Evolutionary conservation across 1,140 invertebrate genomes (phyloP), one percentile per base, ranked within the genome.

Genomic region (Drosophila kepulauana): DNA sequence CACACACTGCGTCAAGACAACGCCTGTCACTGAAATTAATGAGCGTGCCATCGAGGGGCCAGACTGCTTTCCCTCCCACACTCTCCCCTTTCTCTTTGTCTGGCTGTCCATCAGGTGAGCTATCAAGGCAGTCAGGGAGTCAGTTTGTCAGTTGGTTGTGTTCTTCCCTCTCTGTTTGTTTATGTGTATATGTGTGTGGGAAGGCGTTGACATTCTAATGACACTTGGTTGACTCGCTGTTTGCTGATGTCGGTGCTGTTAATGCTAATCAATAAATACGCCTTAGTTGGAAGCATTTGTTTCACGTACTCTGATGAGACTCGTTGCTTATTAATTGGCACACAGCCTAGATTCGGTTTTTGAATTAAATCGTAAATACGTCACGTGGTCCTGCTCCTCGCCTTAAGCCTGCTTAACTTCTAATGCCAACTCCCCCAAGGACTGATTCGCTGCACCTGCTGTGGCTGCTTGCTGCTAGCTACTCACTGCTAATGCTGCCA

Each of bases 261-360:
- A 63, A 45, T 87, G 84, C 67, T 82, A 86, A 86, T 86, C 82
- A 82, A 87, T 79, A 87, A 81, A 87, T 76, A 76, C 79, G 63
- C 38, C 43, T 30, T 13, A 65, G 20, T 45, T 15, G 6, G 25
- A 58, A 20, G 51, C 41, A 62, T 63, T 65, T 76, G 72, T 75
- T 63, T 51, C 49, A 75, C 46, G 46, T 65, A 49, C 78, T 77
- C 8, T 38, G 56, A 52, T 1, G 56, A 52, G n/a, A 25, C 20
- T 7, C 30, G 51, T n/a, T 20, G 35, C 30, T 51, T 48, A 66
- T 56, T 66, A 56, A 57, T 66, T 45, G 38, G n/a, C 20, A 11
- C 15, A 64, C 10, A 38, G 35, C 7, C 35, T 41, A 15, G 15
- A 15, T 28, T 64, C 33, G 13, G 51, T 33, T 28, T 10, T 10